A percentile compares a stretch with the other conserved stretches of the same genome.
These are phyloP conservation scores for Perognathus longimembris DNA, from an alignment of 2,113 vertebrate species.

Conservation along the genomic window DNA sequence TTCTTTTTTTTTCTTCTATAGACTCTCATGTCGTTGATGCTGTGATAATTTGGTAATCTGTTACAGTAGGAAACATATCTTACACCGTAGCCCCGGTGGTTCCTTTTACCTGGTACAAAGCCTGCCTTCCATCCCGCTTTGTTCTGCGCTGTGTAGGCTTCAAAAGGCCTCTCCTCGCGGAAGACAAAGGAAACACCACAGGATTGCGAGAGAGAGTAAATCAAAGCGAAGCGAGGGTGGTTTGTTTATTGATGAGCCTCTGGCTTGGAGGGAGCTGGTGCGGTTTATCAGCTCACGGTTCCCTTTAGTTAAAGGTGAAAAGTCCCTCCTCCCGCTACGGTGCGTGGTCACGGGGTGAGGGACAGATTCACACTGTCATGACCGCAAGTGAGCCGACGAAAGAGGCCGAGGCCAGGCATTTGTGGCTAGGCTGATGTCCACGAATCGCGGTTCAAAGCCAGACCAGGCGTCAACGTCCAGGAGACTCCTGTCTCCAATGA, in stretches of 20 bases:
- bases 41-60: conserved; percentile 73
- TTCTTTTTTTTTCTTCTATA: conserved; percentile 40
- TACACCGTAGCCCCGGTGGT: conserved; percentile 19
- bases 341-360: neutral
- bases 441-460: too few relatives aligned
- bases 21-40: conserved; percentile 47
- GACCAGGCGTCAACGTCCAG: too few relatives aligned
- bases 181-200: conserved; percentile 27
- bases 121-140: conserved; percentile 30
- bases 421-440: too few relatives aligned
- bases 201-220: conserved; percentile 60
- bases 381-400: conserved; percentile 29
- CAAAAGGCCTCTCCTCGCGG: conserved; percentile 41
- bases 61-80: conserved; percentile 68
- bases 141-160: conserved; percentile 56
- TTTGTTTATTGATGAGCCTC: conserved; percentile 61
- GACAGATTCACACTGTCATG: conserved; percentile 25
- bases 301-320: conserved; percentile 33
- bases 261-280: conserved; percentile 5
- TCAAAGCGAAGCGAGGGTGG: conserved; percentile 52
- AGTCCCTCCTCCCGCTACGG: conserved; percentile 45
- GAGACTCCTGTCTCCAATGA: too few relatives aligned
- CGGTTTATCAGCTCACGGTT: conserved; percentile 59
- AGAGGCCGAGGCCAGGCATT: neutral
- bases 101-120: conserved; percentile 19